Evolutionary conservation across 2,888 invertebrate species (phyloP).

Genomic region (Apodemia zela): DNA sequence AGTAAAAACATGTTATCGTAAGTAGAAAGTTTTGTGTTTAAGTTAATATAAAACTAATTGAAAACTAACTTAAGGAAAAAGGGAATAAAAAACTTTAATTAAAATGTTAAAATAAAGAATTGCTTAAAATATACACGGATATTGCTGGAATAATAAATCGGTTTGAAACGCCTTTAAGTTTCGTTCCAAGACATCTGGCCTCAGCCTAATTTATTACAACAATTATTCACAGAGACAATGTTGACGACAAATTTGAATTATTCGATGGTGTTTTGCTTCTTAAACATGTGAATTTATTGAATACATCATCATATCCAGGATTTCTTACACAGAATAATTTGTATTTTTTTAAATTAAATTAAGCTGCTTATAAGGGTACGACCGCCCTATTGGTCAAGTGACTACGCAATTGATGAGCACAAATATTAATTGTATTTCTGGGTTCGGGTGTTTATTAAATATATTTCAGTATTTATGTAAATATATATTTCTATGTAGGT

Average conservation of each 20-base stretch:
- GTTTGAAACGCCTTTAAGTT: conserved; percentile 4
- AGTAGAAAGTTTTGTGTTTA: too few species aligned
- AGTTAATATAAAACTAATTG: too few species aligned
- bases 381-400: too few species aligned
- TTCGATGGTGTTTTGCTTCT: background rate
- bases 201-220: conserved; percentile 2
- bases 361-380: too few species aligned
- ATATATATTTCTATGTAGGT: too few species aligned
- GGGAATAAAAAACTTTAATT: background rate
- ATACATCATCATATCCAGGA: background rate
- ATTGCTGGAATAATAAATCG: conserved; percentile 13
- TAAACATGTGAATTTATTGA: background rate
- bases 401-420: too few species aligned
- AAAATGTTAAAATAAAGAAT: background rate
- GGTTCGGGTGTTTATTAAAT: too few species aligned
- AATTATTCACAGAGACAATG: conserved; percentile 3
- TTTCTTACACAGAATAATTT: background rate
- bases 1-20: too few species aligned
- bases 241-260: background rate
- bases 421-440: too few species aligned
- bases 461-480: too few species aligned
- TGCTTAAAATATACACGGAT: background rate
- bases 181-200: conserved; percentile 5
- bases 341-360: too few species aligned
- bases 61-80: too few species aligned